Base-by-base conservation (phyloP, 1,140 invertebrate species). In the Antheraea mylitta region DNA sequence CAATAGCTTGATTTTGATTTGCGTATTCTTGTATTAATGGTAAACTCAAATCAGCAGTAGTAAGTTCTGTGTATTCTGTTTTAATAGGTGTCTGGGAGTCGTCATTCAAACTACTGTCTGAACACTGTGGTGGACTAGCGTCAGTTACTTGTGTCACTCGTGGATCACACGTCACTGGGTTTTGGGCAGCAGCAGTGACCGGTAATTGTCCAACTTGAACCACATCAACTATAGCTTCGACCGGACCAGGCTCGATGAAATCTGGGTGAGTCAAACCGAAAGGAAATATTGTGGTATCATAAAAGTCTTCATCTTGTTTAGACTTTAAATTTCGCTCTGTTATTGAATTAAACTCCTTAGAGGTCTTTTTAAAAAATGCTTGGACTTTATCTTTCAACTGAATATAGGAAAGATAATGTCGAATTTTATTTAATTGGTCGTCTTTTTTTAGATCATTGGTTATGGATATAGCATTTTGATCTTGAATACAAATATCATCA, bases 191-290 rank as follows among this genome's bases (percentile, higher is more conserved):
- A 58, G 90, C 85, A 72, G 89, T 92, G 6, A 92, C 91, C 6
- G 91, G 91, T 37, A 91, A 69, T 68, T 93, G 91, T 0, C 91
- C 91, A 2, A 93, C 85, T 75, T 93, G 91, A 16, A 92, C 91
- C 10, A 93, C 90, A 74, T 92, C 82, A 13, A 93, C 91, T 59
- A 86, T 68, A 3, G 72, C 63, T 66, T 85, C 77, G 42, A 73
- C 53, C 7, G 72, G 75, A 13, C 67, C 63, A 7, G 89, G 87
- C 37, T 83, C 76, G 36, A 92, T 81, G 76, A 86, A 92, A 67
- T 90, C 82, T 4, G 83, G 60, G 61, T 69, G 78, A 58, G 80
- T 76, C 19, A 91, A 67, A 63, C 85, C 81, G 70, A 80, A 84
- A 18, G 79, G 78, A 70, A 80, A 81, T 58, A 59, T 66, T 53